Conservation (phyloP, 2,797 vertebrate species). For the Phrynocephalus guinanensis region DNA sequence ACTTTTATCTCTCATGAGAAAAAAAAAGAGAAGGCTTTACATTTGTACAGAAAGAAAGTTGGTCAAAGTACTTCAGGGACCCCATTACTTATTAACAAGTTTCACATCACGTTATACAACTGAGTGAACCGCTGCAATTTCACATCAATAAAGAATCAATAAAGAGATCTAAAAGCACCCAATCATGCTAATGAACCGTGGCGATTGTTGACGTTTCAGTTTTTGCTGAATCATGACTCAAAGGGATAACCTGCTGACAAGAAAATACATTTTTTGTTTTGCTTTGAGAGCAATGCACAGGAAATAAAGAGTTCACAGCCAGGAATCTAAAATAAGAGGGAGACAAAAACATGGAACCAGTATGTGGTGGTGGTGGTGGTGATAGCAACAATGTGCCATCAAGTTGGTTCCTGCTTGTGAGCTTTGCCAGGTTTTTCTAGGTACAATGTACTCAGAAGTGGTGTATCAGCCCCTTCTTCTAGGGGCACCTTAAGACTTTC, state of each 20-base stretch:
- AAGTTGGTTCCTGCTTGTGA: too few relatives aligned
- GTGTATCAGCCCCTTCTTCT: too few relatives aligned
- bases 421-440: too few relatives aligned
- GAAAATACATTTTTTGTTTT: neutral
- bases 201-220: neutral
- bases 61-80: rapidly evolving
- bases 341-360: neutral
- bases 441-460: too few relatives aligned
- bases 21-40: conserved; percentile 16
- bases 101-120: neutral
- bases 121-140: conserved; percentile 23
- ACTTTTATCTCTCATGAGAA: too few relatives aligned
- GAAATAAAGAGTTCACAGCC: neutral
- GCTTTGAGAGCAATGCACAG: neutral
- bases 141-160: rapidly evolving
- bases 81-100: conserved; percentile 50
- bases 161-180: neutral
- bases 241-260: neutral
- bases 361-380: too few relatives aligned
- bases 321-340: neutral
- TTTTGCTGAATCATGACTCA: conserved; percentile 6
- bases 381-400: too few relatives aligned
- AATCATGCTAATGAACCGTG: neutral
- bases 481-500: too few relatives aligned
- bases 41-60: conserved; percentile 55